Conservation (phyloP, 2,797 vertebrate genomes). For the Clangula hyemalis region DNA sequence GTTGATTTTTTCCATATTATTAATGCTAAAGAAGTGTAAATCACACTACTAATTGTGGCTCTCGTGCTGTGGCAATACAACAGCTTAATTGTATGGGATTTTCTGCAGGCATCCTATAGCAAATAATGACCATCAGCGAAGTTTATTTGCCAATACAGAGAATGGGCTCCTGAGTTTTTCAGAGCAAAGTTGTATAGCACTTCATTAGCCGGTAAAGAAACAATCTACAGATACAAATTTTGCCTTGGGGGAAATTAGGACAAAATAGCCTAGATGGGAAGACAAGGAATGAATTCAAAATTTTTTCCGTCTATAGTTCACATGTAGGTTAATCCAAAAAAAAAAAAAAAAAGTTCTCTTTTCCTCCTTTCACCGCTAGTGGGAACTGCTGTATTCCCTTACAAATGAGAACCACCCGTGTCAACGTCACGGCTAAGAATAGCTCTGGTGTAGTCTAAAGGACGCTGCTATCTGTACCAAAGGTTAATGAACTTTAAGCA, state of each 20-base stretch:
- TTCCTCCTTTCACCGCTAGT: constrained; percentile 50
- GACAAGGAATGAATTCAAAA: constrained; percentile 1
- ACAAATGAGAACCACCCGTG: background rate
- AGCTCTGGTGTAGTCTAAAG: constrained; percentile 51
- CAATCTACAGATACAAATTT: constrained; percentile 34
- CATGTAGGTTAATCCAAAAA: background rate
- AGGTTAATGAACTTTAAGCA: constrained; percentile 68
- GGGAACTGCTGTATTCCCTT: constrained; percentile 63
- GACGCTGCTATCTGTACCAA: constrained; percentile 60
- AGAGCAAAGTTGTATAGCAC: constrained; percentile 27
- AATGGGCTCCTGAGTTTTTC: constrained; percentile 25
- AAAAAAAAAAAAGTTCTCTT: background rate
- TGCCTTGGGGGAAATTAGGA: constrained; percentile 35
- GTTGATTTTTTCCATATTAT: constrained; percentile 52
- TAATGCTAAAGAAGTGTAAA: constrained; percentile 41
- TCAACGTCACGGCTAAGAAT: constrained; percentile 44
- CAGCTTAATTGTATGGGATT: constrained; percentile 37
- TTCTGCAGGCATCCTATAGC: constrained; percentile 38
- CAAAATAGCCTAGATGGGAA: background rate
- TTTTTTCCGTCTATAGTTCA: constrained; percentile 1
- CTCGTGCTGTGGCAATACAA: background rate
- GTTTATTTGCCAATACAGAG: constrained; percentile 29
- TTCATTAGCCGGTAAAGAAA: constrained; percentile 37
- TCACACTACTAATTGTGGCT: constrained; percentile 39
- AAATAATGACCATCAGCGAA: constrained; percentile 35